phyloP scores from a whole-genome alignment of 2,888 invertebrate genomes.

The Dicranocentrus wangi region DNA sequence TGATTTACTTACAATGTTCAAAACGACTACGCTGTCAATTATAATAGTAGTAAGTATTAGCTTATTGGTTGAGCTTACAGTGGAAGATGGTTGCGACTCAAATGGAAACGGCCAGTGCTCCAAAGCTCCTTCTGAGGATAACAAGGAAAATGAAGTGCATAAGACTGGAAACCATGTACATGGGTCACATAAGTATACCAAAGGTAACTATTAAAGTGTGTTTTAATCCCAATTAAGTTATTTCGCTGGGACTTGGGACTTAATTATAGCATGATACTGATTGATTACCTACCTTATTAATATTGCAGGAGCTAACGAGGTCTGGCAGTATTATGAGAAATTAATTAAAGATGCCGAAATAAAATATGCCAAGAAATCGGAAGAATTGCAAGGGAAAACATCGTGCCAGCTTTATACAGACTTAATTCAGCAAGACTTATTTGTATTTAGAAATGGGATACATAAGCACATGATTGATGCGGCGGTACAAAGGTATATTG shows the following conservation, averaged over 20 bases:
- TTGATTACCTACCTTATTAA: background rate
- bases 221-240: background rate
- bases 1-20: background rate
- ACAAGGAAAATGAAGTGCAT: background rate
- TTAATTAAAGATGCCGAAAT: slow-evolving; percentile 72
- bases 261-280: background rate
- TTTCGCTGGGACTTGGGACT: background rate
- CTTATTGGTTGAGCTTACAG: background rate
- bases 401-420: slow-evolving; percentile 75
- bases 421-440: slow-evolving; percentile 82
- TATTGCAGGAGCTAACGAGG: slow-evolving; percentile 48
- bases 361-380: slow-evolving; percentile 73
- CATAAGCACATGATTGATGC: slow-evolving; percentile 80
- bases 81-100: background rate
- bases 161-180: background rate
- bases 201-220: slow-evolving; percentile 3
- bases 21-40: too few relatives aligned
- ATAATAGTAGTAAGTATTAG: background rate
- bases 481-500: slow-evolving; percentile 76
- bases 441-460: slow-evolving; percentile 83
- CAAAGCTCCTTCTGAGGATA: background rate
- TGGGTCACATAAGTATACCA: slow-evolving; percentile 41
- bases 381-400: slow-evolving; percentile 15
- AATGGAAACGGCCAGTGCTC: slow-evolving; percentile 1
- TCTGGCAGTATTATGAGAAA: slow-evolving; percentile 47